phyloP scores from a whole-genome alignment of 2,888 invertebrate species.

The Lycophotia porphyrea region DNA sequence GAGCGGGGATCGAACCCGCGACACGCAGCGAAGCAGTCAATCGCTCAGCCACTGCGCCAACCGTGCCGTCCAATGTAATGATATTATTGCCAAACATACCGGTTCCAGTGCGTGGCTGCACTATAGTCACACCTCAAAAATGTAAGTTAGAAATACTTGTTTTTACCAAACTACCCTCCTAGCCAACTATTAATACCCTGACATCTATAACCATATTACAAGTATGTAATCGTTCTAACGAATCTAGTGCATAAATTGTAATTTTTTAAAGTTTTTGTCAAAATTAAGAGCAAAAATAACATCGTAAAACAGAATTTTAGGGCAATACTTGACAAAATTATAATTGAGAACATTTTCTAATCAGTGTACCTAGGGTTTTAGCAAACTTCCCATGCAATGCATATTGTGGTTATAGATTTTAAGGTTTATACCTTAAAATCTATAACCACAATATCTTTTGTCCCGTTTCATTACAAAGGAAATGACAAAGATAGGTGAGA shows the following conservation, averaged over 20 bases:
- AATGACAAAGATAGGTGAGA: constrained; percentile 46
- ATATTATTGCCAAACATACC: neutral
- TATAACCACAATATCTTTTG: constrained; percentile 2
- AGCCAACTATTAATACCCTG: neutral
- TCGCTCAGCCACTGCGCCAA: too few relatives aligned
- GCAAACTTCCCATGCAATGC: neutral
- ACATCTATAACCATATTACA: neutral
- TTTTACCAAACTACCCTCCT: neutral
- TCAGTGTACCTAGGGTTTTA: neutral
- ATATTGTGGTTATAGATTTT: too few relatives aligned
- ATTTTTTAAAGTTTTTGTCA: neutral
- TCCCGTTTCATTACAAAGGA: constrained; percentile 22
- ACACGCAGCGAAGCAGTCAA: too few relatives aligned
- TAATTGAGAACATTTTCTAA: neutral
- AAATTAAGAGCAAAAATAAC: neutral
- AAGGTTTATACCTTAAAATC: neutral
- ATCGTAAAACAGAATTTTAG: neutral
- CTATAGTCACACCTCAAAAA: neutral
- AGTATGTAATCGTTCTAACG: neutral
- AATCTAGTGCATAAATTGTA: neutral
- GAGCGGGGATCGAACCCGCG: too few relatives aligned
- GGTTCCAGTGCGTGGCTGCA: neutral
- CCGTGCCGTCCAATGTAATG: too few relatives aligned
- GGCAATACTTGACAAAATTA: neutral
- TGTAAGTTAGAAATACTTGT: neutral